Base-by-base conservation (phyloP, 1,140 invertebrate species). In the Cardiocondyla obscurior region DNA sequence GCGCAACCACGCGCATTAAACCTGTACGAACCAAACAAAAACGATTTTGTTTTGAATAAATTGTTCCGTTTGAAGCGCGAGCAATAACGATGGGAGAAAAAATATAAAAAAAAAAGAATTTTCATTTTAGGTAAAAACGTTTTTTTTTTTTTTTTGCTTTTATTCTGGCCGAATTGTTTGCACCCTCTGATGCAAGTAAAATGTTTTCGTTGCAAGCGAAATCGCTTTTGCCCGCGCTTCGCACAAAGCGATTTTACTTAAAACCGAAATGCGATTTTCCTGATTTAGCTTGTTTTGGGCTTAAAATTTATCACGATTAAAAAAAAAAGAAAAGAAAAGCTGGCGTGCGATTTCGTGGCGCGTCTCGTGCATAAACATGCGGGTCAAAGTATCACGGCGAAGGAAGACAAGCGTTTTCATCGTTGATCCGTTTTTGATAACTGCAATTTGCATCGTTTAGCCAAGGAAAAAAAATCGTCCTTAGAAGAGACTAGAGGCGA, bases 381-480 rank as follows among this genome's bases (percentile, higher is more conserved):
- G 1, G 3, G 14, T 28, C 16, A 36, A 57, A 19, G 10, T 10
- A 30, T 42, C 25, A 44, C 5, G 28, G n/a, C 5, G 12, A n/a
- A 46, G 0, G 28, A 14, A 10, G 25, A 14, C 30, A 49, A 44
- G 12, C 28, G 36, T 22, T 74, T 58, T 3, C 25, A 10, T 74
- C n/a, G 19, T 28, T 22, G 25, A 33, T 49, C 33, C 25, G 25
- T 22, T 58, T 62, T 55, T 39, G 16, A 0, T 22, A 39, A 42
- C n/a, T 46, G 16, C 12, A 53, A 44, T 73, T 74, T 74, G 36
- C 53, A 28, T 74, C 25, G 36, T 39, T 58, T 73, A 39, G 42
- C 53, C 28, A 8, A 22, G 19, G n/a, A n/a, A 49, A 14, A 7
- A 36, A 70, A 33, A 65, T 69, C 28, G 33, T 51, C 2, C 30